phyloP scores from a whole-genome alignment of 2,888 invertebrate genomes.

The Ligdia adustata region DNA sequence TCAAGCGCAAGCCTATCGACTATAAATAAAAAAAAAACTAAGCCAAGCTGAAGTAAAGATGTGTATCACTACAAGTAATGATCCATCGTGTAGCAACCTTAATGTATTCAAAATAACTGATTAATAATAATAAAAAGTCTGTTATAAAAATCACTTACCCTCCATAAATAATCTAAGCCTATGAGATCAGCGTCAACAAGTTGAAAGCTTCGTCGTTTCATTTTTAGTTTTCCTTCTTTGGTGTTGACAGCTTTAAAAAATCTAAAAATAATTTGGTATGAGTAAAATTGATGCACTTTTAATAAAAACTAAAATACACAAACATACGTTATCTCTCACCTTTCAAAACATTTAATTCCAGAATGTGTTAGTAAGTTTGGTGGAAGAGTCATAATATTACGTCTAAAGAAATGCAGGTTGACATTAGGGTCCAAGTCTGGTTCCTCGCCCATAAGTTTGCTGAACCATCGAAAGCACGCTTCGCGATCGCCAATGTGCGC shows the following conservation, averaged over 20 bases:
- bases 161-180: slow-evolving; percentile 98
- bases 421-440: slow-evolving; percentile 98
- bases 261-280: slow-evolving; percentile 74
- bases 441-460: slow-evolving; percentile 98
- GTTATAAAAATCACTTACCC: slow-evolving; percentile 79
- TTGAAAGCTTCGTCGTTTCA: slow-evolving; percentile 92
- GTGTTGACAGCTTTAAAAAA: slow-evolving; percentile 98
- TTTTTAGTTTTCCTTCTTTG: slow-evolving; percentile 96
- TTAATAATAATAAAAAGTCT: no score
- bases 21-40: no score
- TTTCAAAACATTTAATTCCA: slow-evolving; percentile 95
- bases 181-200: slow-evolving; percentile 98
- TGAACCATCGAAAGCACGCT: slow-evolving; percentile 99
- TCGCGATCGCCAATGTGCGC: slow-evolving; percentile 96
- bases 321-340: no score
- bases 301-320: no score
- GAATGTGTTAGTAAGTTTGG: slow-evolving; percentile 96
- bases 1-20: no score
- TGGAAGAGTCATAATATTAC: slow-evolving; percentile 95
- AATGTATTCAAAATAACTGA: no score
- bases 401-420: slow-evolving; percentile 97
- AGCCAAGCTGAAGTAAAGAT: no score
- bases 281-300: background rate
- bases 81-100: no score
- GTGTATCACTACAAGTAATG: no score